phyloP scores from a whole-genome alignment of 2,888 invertebrate species.

The Unio pictorum region DNA sequence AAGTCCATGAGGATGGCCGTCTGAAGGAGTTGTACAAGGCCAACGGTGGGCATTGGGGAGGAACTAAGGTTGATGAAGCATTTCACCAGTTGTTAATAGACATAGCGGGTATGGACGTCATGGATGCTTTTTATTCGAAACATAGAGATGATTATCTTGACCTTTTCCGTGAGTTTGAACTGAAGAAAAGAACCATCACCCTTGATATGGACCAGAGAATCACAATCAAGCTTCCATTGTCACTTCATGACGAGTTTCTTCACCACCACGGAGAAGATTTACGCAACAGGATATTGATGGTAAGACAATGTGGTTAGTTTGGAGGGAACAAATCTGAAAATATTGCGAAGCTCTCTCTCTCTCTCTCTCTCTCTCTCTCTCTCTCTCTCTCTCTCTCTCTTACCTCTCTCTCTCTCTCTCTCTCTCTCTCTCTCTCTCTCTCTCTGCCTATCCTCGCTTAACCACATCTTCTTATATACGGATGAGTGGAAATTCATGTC shows the following conservation, averaged over 20 bases:
- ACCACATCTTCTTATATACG: no score
- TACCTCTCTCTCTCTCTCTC: no score
- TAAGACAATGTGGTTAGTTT: no score
- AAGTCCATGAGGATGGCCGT: slow-evolving; percentile 13
- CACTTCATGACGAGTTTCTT: slow-evolving; percentile 11
- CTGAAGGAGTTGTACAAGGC: slow-evolving; percentile 22
- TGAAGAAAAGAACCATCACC: slow-evolving; percentile 14
- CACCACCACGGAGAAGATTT: slow-evolving; percentile 10
- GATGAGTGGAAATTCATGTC: no score
- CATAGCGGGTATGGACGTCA: slow-evolving; percentile 21
- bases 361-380: no score
- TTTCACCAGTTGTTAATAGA: slow-evolving; percentile 12
- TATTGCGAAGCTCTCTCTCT: no score
- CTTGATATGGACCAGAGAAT: slow-evolving; percentile 15
- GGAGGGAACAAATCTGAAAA: no score
- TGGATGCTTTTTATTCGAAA: slow-evolving; percentile 15
- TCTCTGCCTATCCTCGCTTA: no score
- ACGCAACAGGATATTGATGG: slow-evolving; percentile 3
- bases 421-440: no score
- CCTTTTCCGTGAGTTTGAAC: slow-evolving; percentile 18
- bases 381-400: no score
- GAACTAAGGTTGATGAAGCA: slow-evolving; percentile 14
- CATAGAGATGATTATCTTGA: slow-evolving; percentile 14
- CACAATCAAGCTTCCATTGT: slow-evolving; percentile 18
- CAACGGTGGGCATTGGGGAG: slow-evolving; percentile 31